phyloP scores from a whole-genome alignment of 2,888 invertebrate genomes.

The Iselma pallidipennis region DNA sequence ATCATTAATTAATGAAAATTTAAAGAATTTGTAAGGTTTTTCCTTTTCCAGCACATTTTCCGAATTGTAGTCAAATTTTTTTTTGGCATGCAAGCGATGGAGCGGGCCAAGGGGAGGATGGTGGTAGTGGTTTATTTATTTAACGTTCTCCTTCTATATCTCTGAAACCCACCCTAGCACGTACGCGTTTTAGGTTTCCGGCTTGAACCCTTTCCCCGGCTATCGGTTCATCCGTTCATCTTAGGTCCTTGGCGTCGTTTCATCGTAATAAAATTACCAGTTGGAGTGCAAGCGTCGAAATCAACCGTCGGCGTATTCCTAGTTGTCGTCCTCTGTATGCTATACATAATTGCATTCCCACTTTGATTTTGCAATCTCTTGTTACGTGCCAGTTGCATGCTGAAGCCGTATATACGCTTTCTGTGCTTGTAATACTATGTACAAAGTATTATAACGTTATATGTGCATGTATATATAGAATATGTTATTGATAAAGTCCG shows the following conservation, averaged over 20 bases:
- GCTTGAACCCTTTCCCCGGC: constrained; percentile 39
- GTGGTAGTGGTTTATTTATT: too few relatives aligned
- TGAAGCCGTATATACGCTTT: constrained; percentile 23
- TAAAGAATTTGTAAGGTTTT: background rate
- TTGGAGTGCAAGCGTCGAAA: constrained; percentile 13
- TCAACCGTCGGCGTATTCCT: background rate
- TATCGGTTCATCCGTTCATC: constrained; percentile 25
- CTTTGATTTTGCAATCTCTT: constrained; percentile 46
- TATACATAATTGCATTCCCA: constrained; percentile 32
- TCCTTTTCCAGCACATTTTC: background rate
- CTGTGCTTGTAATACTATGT: too few relatives aligned
- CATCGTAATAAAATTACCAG: constrained; percentile 22
- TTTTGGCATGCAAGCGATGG: too few relatives aligned
- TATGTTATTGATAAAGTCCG: constrained; percentile 13
- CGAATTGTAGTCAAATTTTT: background rate
- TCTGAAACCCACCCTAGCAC: constrained; percentile 34
- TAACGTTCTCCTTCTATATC: background rate
- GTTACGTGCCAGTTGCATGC: constrained; percentile 45
- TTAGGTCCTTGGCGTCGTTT: constrained; percentile 20
- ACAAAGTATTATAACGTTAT: too few relatives aligned
- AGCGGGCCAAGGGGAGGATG: too few relatives aligned
- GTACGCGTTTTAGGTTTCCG: constrained; percentile 48
- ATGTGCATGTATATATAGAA: too few relatives aligned
- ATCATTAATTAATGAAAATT: background rate
- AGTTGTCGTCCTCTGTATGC: constrained; percentile 14